A percentile compares a stretch with the other conserved stretches of the same genome.
These are phyloP conservation scores for Rhinoraja longicauda DNA, from an alignment of 2,797 vertebrate species.

Conservation along the genomic window DNA sequence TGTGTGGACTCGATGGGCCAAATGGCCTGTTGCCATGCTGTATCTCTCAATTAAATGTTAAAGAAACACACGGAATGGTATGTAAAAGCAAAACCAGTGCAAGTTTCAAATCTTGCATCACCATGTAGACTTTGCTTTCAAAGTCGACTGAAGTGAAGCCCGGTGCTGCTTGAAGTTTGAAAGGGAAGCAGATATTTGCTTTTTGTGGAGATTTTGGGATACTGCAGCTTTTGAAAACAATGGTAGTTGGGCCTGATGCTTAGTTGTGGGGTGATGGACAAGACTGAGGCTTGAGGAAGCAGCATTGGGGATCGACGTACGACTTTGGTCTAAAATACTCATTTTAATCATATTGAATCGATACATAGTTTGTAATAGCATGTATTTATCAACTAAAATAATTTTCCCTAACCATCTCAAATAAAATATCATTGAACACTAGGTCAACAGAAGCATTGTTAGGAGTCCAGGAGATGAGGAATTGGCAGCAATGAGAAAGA, in stretches of 20 bases:
- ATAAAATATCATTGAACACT: not conserved
- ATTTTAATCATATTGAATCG: not conserved
- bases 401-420: not conserved
- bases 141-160: not conserved
- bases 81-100: not conserved
- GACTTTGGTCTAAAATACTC: no score
- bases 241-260: no score
- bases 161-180: not conserved
- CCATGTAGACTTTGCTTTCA: not conserved
- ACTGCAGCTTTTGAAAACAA: no score
- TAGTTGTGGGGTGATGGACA: no score
- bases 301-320: no score
- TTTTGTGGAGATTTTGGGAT: no score
- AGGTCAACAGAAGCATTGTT: not conserved
- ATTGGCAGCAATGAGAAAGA: not conserved
- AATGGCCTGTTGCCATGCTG: no score
- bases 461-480: not conserved
- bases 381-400: not conserved
- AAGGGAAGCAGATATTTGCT: not conserved
- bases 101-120: not conserved
- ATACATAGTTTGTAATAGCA: not conserved
- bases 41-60: no score
- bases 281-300: no score
- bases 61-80: not conserved
- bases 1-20: no score